Evolutionary conservation across 2,113 vertebrate species (phyloP).

Genomic region (Vireo altiloquus): DNA sequence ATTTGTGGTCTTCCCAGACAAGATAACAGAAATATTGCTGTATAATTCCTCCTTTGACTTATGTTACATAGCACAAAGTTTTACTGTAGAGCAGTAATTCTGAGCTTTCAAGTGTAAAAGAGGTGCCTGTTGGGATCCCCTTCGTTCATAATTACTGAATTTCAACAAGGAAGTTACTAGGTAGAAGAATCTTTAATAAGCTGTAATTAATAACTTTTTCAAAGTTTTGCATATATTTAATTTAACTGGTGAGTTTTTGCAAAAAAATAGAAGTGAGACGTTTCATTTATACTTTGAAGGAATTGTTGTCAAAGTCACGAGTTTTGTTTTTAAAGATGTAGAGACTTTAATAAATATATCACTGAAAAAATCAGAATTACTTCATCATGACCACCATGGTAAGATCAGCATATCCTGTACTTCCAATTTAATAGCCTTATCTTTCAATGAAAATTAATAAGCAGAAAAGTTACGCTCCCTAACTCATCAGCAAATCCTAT

Average conservation of each 20-base stretch:
- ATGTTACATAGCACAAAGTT: neutral
- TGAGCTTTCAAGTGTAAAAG: slow-evolving; percentile 40
- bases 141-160: slow-evolving; percentile 8
- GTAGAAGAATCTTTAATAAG: slow-evolving; percentile 18
- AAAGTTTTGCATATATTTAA: neutral
- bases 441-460: neutral
- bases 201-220: slow-evolving; percentile 25
- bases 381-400: neutral
- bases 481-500: neutral
- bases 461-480: neutral
- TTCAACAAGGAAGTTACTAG: slow-evolving; percentile 3
- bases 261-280: neutral
- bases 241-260: neutral
- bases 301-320: neutral
- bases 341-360: neutral
- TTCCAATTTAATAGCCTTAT: neutral
- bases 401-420: neutral
- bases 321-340: neutral
- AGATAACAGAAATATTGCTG: neutral
- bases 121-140: slow-evolving; percentile 6
- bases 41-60: neutral
- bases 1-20: neutral
- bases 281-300: neutral
- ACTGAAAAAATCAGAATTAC: neutral
- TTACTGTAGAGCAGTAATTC: neutral